phyloP scores from a whole-genome alignment of 2,113 vertebrate genomes.

The Nycticryphes semicollaris region DNA sequence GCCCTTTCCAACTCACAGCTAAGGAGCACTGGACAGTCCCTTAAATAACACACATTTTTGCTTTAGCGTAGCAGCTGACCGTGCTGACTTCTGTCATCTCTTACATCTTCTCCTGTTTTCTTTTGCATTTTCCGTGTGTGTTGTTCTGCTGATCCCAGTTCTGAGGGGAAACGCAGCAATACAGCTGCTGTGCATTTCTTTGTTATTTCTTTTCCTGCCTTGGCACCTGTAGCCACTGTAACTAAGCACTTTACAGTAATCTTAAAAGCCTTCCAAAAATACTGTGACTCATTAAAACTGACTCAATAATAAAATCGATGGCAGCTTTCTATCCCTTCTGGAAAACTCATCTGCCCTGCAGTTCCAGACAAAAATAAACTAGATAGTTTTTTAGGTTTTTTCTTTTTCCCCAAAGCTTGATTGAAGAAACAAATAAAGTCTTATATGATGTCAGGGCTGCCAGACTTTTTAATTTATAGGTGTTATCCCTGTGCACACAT shows the following conservation, averaged over 20 bases:
- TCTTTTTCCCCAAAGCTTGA: background rate
- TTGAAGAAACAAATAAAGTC: constrained; percentile 3
- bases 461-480: background rate
- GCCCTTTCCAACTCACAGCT: constrained; percentile 17
- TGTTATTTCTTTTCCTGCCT: constrained; percentile 60
- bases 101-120: constrained; percentile 55
- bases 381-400: background rate
- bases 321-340: constrained; percentile 55
- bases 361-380: constrained; percentile 57
- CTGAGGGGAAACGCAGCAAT: constrained; percentile 51
- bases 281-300: constrained; percentile 70
- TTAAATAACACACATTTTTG: constrained; percentile 35
- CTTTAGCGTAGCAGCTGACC: constrained; percentile 37
- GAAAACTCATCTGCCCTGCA: constrained; percentile 61
- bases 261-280: constrained; percentile 71
- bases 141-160: constrained; percentile 62
- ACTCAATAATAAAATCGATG: constrained; percentile 69
- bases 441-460: background rate
- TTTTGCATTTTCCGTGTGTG: constrained; percentile 32
- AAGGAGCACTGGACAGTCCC: background rate
- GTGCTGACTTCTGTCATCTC: constrained; percentile 61
- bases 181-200: constrained; percentile 64
- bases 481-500: background rate
- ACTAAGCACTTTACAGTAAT: constrained; percentile 70
- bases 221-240: constrained; percentile 71